A percentile compares a stretch with the other conserved stretches of the same genome.
Conservation (phyloP, 2,888 invertebrate species). For the Atrina japonica region DNA sequence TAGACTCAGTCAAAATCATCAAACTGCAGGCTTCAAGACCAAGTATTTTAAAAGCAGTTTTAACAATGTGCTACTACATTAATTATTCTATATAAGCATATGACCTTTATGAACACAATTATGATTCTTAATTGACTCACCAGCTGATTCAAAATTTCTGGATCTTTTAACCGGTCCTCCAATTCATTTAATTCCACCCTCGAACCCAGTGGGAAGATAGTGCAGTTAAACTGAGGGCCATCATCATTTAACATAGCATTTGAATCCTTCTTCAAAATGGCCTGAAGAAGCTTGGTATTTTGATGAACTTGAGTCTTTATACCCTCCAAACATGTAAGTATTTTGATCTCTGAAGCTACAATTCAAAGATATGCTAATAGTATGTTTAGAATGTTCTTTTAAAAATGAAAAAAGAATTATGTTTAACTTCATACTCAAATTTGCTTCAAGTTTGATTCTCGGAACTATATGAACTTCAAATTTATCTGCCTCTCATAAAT, state of each 20-base stretch:
- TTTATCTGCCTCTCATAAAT: too few species aligned
- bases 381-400: too few species aligned
- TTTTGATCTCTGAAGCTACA: neutral
- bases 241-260: neutral
- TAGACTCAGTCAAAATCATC: too few species aligned
- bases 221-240: neutral
- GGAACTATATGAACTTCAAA: too few species aligned
- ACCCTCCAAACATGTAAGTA: slow-evolving; percentile 2
- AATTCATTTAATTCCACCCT: neutral
- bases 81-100: too few species aligned
- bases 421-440: too few species aligned
- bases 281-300: slow-evolving; percentile 5
- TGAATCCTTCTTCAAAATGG: neutral
- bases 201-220: neutral
- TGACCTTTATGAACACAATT: too few species aligned
- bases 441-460: too few species aligned
- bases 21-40: too few species aligned
- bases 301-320: slow-evolving; percentile 10
- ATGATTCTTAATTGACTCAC: too few species aligned
- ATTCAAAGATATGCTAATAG: neutral
- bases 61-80: too few species aligned
- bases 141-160: neutral
- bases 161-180: neutral
- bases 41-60: slow-evolving; percentile 11
- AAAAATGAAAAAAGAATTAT: too few species aligned